phyloP scores from a whole-genome alignment of 53 echinoderm and acorn worm species.

The Apostichopus leukothele region DNA sequence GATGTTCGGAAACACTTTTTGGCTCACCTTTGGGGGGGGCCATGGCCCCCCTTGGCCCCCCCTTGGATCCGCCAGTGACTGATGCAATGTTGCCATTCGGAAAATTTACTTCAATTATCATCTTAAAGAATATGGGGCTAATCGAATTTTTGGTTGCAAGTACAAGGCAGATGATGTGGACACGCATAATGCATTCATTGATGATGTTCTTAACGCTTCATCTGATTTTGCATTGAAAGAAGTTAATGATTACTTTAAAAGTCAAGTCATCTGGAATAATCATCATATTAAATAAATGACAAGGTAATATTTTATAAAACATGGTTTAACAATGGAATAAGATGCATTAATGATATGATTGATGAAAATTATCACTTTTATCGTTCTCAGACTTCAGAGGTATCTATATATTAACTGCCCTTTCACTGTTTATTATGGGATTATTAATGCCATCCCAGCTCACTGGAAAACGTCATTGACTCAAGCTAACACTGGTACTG shows the following conservation, averaged over 20 bases:
- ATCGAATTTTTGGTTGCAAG: background rate
- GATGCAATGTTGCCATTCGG: background rate
- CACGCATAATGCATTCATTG: background rate
- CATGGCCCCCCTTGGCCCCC: no score
- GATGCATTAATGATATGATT: no score
- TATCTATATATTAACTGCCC: no score
- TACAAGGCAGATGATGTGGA: background rate
- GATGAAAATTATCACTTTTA: no score
- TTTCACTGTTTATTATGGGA: no score
- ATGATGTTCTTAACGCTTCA: conserved; percentile 1
- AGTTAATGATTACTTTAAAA: background rate
- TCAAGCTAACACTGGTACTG: no score
- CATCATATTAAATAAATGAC: background rate
- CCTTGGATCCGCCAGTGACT: no score
- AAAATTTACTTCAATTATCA: background rate
- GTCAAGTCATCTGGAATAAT: background rate
- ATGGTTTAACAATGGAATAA: background rate
- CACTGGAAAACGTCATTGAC: no score
- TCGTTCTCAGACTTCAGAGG: no score
- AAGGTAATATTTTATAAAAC: background rate
- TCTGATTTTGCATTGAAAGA: conserved; percentile 11
- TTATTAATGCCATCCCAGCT: no score
- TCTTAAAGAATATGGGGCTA: background rate
- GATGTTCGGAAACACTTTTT: no score
- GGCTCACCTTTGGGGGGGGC: no score